Percentiles rank a stretch among this genome's conserved stretches.
phyloP scores from a whole-genome alignment of 2,797 vertebrate species.

The Australoheros facetus region DNA sequence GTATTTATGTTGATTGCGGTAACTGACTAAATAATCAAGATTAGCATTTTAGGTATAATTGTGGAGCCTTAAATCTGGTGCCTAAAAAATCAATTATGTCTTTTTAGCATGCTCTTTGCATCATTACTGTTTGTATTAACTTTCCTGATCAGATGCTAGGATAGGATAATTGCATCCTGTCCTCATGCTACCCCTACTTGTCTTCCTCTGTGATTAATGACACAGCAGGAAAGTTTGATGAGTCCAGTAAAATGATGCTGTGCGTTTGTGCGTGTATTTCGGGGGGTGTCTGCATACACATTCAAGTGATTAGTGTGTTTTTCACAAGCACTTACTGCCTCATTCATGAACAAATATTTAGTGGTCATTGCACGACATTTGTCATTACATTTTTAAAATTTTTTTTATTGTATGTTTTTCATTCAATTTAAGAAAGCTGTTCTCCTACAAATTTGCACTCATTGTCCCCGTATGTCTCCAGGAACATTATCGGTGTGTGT shows the following conservation, averaged over 20 bases:
- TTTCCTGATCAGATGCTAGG: slow-evolving; percentile 53
- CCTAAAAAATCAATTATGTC: not conserved
- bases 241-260: slow-evolving; percentile 72
- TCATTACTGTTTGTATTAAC: slow-evolving; percentile 44
- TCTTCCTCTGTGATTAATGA: slow-evolving; percentile 72
- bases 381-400: slow-evolving; percentile 14
- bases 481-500: slow-evolving; percentile 85
- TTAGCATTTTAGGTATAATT: slow-evolving; percentile 36
- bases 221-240: slow-evolving; percentile 65
- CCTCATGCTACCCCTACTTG: slow-evolving; percentile 43
- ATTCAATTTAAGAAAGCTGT: slow-evolving; percentile 41
- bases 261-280: slow-evolving; percentile 51
- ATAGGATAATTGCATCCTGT: slow-evolving; percentile 53
- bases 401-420: slow-evolving; percentile 3
- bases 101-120: slow-evolving; percentile 20
- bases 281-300: slow-evolving; percentile 30
- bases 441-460: not conserved
- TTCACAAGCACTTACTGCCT: slow-evolving; percentile 5
- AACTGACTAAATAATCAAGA: slow-evolving; percentile 34
- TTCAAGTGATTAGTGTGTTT: slow-evolving; percentile 49
- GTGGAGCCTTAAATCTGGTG: slow-evolving; percentile 19
- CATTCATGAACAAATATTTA: slow-evolving; percentile 50
- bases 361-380: slow-evolving; percentile 30
- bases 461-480: slow-evolving; percentile 55
- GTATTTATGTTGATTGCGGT: slow-evolving; percentile 33